Evolutionary conservation across 2,797 vertebrate species (phyloP), one percentile per base, ranked within the genome.

Genomic region (Cossypha dichroa): DNA sequence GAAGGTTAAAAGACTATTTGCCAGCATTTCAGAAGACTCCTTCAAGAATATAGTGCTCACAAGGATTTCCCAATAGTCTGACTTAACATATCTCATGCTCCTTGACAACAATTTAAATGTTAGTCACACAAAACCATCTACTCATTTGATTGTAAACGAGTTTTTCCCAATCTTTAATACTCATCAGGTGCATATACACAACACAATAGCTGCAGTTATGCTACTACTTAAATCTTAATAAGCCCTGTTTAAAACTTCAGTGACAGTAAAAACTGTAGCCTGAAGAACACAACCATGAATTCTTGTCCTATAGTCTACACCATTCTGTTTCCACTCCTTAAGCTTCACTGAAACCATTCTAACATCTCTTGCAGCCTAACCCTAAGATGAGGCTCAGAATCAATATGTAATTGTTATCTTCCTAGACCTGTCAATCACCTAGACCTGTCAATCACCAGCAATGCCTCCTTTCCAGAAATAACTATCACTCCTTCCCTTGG

Each of bases 111-210:
- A 95, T 69, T 91, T 88, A 85, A 83, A 91, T 26, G 60, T 91
- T 83, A 95, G 91, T 94, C 96, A 95, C 73, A n/a, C 54, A 75
- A 83, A 94, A 72, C 46, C 85, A 91, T 94, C 82, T 69, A 72
- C 85, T 85, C 69, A 70, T 94, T 94, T 93, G 93, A 90, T 52
- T 83, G 72, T 66, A 87, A 97, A 95, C 0, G 1, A 94, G 76
- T 55, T 97, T 94, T 87, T 67, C 76, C 78, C 69, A 95, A 92
- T 60, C 78, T 93, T 93, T 68, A 85, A 91, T 62, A 88, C 66
- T 88, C 92, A 76, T 75, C 73, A 41, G 55, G 46, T 68, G 58
- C 41, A 68, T 10, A 62, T 3, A 83, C 45, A 79, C 45, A 79
- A 31, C 6, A 86, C 51, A 96, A 93, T 36, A 91, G 68, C 46